Percentiles rank a stretch among this genome's conserved stretches.
phyloP scores from a whole-genome alignment of 2,113 vertebrate species.

The Himantopus leucocephalus region DNA sequence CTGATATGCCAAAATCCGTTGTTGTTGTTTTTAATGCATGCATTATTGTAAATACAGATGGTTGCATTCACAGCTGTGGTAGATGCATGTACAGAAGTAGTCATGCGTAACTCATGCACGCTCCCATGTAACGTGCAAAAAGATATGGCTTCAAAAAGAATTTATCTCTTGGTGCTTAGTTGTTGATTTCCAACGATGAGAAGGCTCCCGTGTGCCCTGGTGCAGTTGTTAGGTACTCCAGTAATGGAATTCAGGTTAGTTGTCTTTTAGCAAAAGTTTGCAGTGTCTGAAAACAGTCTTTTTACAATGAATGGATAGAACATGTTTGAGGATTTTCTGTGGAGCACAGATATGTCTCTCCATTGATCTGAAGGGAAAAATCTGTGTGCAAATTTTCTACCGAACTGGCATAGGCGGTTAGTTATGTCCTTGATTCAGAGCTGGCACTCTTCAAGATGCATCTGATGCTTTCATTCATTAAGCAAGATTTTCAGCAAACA shows the following conservation, averaged over 20 bases:
- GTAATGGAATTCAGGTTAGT: background rate
- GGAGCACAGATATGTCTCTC: background rate
- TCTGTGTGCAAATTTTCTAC: background rate
- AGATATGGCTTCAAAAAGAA: background rate
- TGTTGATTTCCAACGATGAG: background rate
- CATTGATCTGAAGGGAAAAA: background rate
- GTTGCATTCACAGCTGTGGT: background rate
- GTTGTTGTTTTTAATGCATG: background rate
- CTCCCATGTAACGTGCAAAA: background rate
- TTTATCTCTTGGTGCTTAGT: background rate
- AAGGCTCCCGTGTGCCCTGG: accelerated
- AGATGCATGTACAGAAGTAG: background rate
- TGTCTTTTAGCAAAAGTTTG: background rate
- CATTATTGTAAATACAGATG: background rate
- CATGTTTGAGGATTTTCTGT: background rate
- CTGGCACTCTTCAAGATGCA: background rate
- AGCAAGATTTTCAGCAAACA: background rate
- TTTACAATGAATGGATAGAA: background rate
- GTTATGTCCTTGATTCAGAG: background rate
- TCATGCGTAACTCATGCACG: background rate
- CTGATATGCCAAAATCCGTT: background rate
- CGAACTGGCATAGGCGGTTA: background rate
- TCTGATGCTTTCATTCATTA: constrained; percentile 41
- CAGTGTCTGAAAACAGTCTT: background rate
- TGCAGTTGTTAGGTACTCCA: background rate